Percentiles rank a stretch among this genome's conserved stretches.
Conservation (phyloP, 2,888 invertebrate species). For the Drosophila kanekoi region DNA sequence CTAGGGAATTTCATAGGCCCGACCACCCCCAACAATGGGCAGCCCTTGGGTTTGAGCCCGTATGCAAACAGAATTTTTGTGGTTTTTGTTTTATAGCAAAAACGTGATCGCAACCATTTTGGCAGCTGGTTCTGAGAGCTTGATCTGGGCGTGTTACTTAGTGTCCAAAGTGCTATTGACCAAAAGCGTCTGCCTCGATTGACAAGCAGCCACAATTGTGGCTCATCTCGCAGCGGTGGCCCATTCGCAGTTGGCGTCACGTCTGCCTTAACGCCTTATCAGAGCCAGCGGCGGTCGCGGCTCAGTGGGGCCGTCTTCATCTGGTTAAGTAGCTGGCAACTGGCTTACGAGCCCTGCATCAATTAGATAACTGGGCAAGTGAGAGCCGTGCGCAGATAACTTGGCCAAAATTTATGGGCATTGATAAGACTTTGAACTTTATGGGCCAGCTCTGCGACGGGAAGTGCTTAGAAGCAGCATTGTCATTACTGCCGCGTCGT, state of each 20-base stretch:
- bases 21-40: conserved; percentile 5
- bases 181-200: conserved; percentile 1
- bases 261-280: conserved; percentile 45
- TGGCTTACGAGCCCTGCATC: conserved; percentile 25
- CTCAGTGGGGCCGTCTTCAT: conserved; percentile 2
- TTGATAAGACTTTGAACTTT: conserved; percentile 39
- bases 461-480: conserved; percentile 32
- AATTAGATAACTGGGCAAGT: conserved; percentile 33
- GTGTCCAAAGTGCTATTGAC: conserved; percentile 12
- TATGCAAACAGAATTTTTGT: conserved; percentile 8
- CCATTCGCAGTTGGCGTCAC: conserved; percentile 23
- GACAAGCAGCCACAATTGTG: conserved; percentile 7
- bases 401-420: conserved; percentile 38
- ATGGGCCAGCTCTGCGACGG: conserved; percentile 31
- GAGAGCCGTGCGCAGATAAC: conserved; percentile 35
- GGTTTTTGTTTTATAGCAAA: conserved; percentile 22
- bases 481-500: conserved; percentile 16
- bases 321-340: conserved; percentile 15
- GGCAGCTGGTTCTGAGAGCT: not conserved
- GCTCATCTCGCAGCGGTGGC: conserved; percentile 2
- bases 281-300: not conserved
- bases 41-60: not conserved
- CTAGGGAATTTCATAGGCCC: conserved; percentile 6
- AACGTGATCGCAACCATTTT: conserved; percentile 54
- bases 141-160: not conserved